These are phyloP conservation scores for Napeogenes inachia DNA, from an alignment of 2,888 invertebrate genomes.

Conservation along the genomic window DNA sequence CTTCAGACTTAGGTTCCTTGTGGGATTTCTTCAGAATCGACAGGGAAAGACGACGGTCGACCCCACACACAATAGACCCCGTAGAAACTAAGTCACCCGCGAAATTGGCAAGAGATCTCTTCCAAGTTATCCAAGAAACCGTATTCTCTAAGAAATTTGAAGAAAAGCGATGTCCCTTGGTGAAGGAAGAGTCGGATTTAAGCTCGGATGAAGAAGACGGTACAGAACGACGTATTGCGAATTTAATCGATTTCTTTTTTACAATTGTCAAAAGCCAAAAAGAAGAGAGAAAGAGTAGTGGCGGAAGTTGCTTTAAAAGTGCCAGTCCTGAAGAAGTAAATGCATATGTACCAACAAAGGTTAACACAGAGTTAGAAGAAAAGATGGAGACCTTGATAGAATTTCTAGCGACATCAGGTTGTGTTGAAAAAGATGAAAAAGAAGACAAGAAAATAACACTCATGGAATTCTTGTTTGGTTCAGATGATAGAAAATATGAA, in stretches of 20 bases:
- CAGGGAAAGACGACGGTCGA: constrained; percentile 56
- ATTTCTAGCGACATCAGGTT: constrained; percentile 65
- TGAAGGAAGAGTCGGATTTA: constrained; percentile 66
- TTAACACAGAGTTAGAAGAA: constrained; percentile 64
- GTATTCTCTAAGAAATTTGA: constrained; percentile 58
- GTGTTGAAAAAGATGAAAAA: constrained; percentile 57
- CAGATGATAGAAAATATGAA: constrained; percentile 49
- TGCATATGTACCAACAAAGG: constrained; percentile 47
- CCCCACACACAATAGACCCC: constrained; percentile 54
- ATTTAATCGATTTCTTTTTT: constrained; percentile 71
- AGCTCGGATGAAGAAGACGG: constrained; percentile 64
- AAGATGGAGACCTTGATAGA: constrained; percentile 74
- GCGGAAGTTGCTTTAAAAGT: constrained; percentile 64
- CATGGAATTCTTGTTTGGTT: constrained; percentile 71
- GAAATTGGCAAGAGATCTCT: constrained; percentile 60
- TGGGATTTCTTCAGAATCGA: constrained; percentile 68
- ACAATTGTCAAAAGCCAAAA: constrained; percentile 71
- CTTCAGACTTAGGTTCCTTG: constrained; percentile 65
- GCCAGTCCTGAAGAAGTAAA: constrained; percentile 53
- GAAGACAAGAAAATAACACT: constrained; percentile 69
- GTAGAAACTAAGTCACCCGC: constrained; percentile 60
- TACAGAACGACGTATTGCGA: constrained; percentile 64
- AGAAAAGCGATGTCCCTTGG: constrained; percentile 62
- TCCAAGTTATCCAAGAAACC: constrained; percentile 71
- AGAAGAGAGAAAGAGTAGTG: constrained; percentile 64